Conservation (phyloP, 1,140 invertebrate genomes). For the Cydia splendana region DNA sequence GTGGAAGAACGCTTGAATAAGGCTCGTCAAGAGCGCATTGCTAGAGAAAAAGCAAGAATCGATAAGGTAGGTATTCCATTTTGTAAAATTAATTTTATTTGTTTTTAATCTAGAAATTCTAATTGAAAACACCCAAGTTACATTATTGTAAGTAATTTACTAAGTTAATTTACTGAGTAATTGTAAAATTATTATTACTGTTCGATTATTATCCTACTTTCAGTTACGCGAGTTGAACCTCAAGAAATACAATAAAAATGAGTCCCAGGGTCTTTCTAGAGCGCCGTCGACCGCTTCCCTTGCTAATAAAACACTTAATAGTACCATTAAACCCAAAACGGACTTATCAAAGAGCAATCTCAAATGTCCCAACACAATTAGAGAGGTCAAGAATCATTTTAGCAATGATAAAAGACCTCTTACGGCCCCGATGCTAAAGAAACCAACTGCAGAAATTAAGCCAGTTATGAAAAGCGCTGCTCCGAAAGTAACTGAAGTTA, state of each 20-base stretch:
- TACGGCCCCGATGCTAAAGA: constrained; percentile 32
- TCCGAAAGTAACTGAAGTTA: not conserved
- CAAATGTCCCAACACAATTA: not conserved
- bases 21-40: constrained; percentile 61
- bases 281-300: constrained; percentile 4
- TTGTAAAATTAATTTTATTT: not conserved
- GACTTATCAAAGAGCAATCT: not conserved
- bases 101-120: not conserved
- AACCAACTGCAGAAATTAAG: not conserved
- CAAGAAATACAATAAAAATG: constrained; percentile 63
- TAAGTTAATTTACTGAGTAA: not conserved
- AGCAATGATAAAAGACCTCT: constrained; percentile 47
- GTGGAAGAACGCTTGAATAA: constrained; percentile 52
- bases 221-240: constrained; percentile 68
- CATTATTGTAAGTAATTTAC: not conserved
- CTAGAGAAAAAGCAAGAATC: constrained; percentile 66
- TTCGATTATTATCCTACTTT: constrained; percentile 34
- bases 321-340: not conserved
- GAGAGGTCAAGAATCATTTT: constrained; percentile 46
- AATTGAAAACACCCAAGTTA: not conserved
- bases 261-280: constrained; percentile 31
- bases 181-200: not conserved
- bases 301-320: not conserved
- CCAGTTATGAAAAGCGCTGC: not conserved
- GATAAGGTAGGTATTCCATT: constrained; percentile 67